phyloP scores from a whole-genome alignment of 1,140 invertebrate genomes.

The Meloidogyne floridensis region DNA sequence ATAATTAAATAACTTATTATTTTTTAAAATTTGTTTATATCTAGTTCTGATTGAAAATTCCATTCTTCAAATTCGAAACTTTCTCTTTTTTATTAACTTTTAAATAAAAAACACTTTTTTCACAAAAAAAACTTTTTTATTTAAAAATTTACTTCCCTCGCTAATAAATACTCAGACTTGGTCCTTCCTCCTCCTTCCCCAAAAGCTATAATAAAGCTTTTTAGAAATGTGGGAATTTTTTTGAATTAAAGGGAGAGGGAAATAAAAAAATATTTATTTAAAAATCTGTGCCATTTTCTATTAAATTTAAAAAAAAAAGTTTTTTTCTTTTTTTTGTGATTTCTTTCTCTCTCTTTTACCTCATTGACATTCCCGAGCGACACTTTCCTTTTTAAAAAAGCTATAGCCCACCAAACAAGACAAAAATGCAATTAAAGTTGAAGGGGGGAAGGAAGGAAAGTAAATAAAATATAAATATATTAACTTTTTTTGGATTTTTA shows the following conservation, averaged over 20 bases:
- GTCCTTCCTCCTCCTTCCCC: too few species aligned
- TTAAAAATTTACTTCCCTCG: too few species aligned
- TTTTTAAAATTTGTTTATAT: too few species aligned
- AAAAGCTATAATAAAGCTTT: too few species aligned
- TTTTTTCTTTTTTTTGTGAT: background rate
- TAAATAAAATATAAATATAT: background rate
- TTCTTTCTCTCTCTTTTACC: background rate
- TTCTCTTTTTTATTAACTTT: too few species aligned
- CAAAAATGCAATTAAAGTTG: background rate
- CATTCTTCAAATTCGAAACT: too few species aligned
- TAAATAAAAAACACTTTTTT: too few species aligned
- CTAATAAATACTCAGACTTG: too few species aligned
- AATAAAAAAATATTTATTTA: background rate
- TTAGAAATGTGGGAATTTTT: too few species aligned
- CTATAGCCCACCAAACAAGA: background rate
- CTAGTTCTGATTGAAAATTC: too few species aligned
- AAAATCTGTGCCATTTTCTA: background rate
- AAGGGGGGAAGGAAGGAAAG: background rate
- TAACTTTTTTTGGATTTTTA: background rate
- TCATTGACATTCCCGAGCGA: background rate
- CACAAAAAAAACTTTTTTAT: too few species aligned
- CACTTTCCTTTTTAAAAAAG: background rate
- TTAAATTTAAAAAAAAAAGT: background rate
- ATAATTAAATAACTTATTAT: too few species aligned
- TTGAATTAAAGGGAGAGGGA: background rate